Evolutionary conservation across 2,797 vertebrate genomes (phyloP).

Genomic region (Cossypha caffra): DNA sequence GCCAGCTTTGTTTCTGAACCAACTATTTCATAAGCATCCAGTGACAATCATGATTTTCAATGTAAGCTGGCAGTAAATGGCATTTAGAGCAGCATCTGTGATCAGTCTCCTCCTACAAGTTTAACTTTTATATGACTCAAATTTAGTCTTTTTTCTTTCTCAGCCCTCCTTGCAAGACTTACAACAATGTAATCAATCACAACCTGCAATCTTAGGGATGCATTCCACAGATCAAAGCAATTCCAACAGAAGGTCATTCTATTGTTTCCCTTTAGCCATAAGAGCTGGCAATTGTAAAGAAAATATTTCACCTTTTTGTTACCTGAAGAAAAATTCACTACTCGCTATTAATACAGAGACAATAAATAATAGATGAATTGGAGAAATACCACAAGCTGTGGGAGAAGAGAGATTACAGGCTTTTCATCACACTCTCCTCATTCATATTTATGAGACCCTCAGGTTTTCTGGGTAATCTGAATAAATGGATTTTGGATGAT

Average conservation of each 20-base stretch:
- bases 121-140: neutral
- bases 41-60: neutral
- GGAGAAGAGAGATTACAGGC: neutral
- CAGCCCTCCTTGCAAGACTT: neutral
- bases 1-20: neutral
- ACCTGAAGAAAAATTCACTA: neutral
- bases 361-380: neutral
- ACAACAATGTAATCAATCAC: neutral
- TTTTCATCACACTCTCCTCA: neutral
- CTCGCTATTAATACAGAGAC: neutral
- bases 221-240: constrained; percentile 37
- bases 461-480: neutral
- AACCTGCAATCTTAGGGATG: neutral
- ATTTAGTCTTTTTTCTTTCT: neutral
- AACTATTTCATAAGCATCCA: neutral
- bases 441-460: neutral
- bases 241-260: neutral
- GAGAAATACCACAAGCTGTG: neutral
- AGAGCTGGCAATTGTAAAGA: neutral
- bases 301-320: neutral
- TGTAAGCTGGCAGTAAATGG: neutral
- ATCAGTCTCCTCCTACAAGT: neutral
- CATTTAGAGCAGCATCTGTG: neutral
- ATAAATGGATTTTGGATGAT: neutral
- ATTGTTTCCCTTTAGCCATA: neutral